Evolutionary conservation across 2,797 vertebrate species (phyloP).

Genomic region (Emys orbicularis): DNA sequence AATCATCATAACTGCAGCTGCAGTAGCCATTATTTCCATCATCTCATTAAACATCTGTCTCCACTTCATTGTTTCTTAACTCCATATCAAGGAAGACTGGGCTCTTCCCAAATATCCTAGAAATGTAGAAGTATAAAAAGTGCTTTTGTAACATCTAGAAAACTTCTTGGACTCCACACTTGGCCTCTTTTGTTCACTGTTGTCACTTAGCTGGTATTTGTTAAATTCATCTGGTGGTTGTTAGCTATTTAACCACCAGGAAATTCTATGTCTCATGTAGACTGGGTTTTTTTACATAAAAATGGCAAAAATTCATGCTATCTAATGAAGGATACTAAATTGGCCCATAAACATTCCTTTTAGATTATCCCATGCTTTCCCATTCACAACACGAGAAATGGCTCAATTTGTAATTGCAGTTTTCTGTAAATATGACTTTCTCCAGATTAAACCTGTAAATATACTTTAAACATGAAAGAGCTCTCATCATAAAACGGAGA

Average conservation of each 20-base stretch:
- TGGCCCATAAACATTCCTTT: not conserved
- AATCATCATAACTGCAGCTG: not conserved
- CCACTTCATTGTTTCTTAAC: conserved; percentile 8
- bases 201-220: not conserved
- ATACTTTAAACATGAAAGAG: not conserved
- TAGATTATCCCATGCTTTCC: not conserved
- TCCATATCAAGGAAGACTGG: not conserved
- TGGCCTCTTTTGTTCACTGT: not conserved
- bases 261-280: not conserved
- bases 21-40: not conserved
- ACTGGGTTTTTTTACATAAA: not conserved
- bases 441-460: not conserved
- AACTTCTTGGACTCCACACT: not conserved
- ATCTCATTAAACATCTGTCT: not conserved
- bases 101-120: not conserved
- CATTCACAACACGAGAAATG: not conserved
- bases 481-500: not conserved
- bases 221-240: not conserved
- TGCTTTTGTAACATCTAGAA: not conserved
- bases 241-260: not conserved
- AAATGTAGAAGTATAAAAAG: not conserved
- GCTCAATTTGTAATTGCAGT: not conserved
- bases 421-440: not conserved
- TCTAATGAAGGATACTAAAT: not conserved
- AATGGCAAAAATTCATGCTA: not conserved